Base-by-base conservation (phyloP, 1,140 invertebrate genomes). In the Thalassaphorura encarpata region DNA sequence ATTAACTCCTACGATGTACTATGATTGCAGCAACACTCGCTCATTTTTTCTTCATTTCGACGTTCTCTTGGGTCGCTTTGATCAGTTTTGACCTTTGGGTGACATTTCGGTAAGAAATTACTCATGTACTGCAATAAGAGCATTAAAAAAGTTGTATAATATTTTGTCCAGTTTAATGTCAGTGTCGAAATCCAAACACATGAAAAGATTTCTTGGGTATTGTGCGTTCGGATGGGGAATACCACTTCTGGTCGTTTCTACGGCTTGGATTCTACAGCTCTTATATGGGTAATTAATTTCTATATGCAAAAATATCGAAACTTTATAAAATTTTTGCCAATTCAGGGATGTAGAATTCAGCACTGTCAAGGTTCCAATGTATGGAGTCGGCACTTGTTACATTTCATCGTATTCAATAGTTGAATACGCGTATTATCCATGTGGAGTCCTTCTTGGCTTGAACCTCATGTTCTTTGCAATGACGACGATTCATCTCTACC, bases 21-120 rank as follows among this genome's bases (percentile, higher is more conserved):
- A 11, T 36, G 33, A 11, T 36, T 11, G 26, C 16, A 54, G 53
- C 43, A 13, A 40, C 29, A 1, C 24, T 27, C 2, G 21, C 33
- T 3, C 53, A 54, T 28, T 47, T 36, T 18, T 54, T 54, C 43
- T 2, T 47, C 8, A 19, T 54, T 0, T 16, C 42, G 19, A 18
- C 27, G 4, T 54, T 46, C 29, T n/a, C 19, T 3, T 54, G 53
- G 53, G 39, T 54, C 19, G 19, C 33, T 27, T 24, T 54, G 11
- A 54, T 54, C 39, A 47, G 43, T 13, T 48, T 54, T 26, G 53
- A 54, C 18, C 36, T 54, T 8, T 41, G 39, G 3, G 16, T 46
- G 2, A 54, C 45, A 26, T 54, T 54, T 27, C 21, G 40, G 53
- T 54, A 48, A 54, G 16, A 21, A 13, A 2, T 18, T 18, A 2